Evolutionary conservation across 2,888 invertebrate species (phyloP).

Genomic region (Nemurella pictetii): DNA sequence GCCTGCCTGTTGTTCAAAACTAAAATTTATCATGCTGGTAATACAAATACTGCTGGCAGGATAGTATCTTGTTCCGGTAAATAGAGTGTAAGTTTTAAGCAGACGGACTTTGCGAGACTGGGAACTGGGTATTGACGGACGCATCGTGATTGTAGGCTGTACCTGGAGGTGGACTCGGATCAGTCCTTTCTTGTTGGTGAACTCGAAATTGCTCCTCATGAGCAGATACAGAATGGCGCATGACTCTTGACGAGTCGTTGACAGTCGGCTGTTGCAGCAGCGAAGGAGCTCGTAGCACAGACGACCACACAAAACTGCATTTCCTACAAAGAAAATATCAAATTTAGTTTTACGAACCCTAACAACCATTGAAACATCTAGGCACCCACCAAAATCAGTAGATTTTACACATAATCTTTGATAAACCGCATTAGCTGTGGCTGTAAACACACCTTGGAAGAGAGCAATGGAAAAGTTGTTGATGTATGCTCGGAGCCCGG

Average conservation of each 20-base stretch:
- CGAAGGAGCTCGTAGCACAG: constrained; percentile 78
- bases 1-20: too few species aligned
- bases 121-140: too few species aligned
- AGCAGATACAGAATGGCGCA: constrained; percentile 88
- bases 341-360: not conserved
- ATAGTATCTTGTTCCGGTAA: too few species aligned
- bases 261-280: constrained; percentile 84
- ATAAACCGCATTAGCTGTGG: too few species aligned
- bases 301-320: constrained; percentile 77
- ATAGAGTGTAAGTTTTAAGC: too few species aligned
- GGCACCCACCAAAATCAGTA: too few species aligned
- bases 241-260: constrained; percentile 84
- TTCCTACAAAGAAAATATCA: constrained; percentile 57
- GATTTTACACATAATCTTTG: too few species aligned
- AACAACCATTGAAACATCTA: too few species aligned
- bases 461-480: constrained; percentile 83
- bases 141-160: too few species aligned
- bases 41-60: too few species aligned
- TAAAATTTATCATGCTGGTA: too few species aligned
- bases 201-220: constrained; percentile 94
- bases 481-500: constrained; percentile 87
- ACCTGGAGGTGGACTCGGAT: constrained; percentile 89
- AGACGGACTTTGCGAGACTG: too few species aligned
- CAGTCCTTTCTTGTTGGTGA: constrained; percentile 77
- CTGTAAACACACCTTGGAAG: constrained; percentile 75